Percentiles rank a stretch among this genome's conserved stretches.
phyloP scores from a whole-genome alignment of 2,888 invertebrate genomes.

The Trachelus tabidus region DNA sequence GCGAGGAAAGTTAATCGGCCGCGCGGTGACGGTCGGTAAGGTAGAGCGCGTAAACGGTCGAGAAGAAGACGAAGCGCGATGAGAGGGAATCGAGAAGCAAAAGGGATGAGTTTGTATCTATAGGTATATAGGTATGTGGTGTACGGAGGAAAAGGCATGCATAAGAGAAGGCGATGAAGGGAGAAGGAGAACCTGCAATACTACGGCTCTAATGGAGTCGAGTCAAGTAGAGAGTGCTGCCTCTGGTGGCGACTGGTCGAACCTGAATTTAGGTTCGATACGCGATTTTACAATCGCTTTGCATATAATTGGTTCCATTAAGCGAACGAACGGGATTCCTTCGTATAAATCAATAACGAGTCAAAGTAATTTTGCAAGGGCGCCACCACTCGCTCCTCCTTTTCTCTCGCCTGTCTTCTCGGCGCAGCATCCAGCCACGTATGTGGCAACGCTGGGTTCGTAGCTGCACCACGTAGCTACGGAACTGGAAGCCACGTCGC shows the following conservation, averaged over 20 bases:
- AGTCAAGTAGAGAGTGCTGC: neutral
- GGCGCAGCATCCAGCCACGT: too few relatives aligned
- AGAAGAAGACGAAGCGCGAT: neutral
- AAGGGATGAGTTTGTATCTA: neutral
- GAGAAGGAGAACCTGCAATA: too few relatives aligned
- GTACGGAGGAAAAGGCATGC: too few relatives aligned
- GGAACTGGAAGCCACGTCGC: too few relatives aligned
- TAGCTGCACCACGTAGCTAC: too few relatives aligned
- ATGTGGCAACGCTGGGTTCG: too few relatives aligned
- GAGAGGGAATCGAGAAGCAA: neutral
- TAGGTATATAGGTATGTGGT: too few relatives aligned
- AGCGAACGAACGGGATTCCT: neutral
- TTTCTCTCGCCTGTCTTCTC: too few relatives aligned
- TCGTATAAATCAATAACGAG: neutral
- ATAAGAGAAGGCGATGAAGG: too few relatives aligned
- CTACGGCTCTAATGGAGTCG: too few relatives aligned
- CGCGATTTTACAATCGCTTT: neutral
- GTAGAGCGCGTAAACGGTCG: neutral
- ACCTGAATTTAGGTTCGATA: neutral
- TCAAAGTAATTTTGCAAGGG: too few relatives aligned
- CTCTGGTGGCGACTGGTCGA: neutral
- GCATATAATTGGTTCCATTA: constrained; percentile 3
- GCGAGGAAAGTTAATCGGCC: neutral
- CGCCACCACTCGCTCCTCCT: too few relatives aligned
- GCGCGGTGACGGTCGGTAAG: neutral